Conservation (phyloP, 1,140 invertebrate genomes). For the Saccostrea glomerata region DNA sequence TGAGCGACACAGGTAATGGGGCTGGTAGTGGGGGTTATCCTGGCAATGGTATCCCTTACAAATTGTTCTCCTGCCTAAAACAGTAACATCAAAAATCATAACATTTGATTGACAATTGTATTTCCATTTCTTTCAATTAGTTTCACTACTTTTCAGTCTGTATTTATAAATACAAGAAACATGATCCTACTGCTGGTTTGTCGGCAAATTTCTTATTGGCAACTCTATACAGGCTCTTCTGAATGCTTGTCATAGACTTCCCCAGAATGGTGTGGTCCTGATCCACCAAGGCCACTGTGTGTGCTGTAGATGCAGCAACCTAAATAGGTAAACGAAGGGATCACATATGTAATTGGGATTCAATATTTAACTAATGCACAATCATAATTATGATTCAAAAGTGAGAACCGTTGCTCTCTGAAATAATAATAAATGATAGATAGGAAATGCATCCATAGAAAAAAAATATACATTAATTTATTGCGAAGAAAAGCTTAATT, state of each 20-base stretch:
- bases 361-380: no score
- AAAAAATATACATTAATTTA: no score
- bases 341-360: background rate
- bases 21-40: slow-evolving; percentile 84
- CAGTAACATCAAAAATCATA: background rate
- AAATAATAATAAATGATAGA: no score
- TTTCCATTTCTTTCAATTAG: background rate
- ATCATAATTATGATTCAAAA: no score
- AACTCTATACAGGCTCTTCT: slow-evolving; percentile 85
- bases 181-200: slow-evolving; percentile 74
- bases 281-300: slow-evolving; percentile 88
- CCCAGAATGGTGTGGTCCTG: slow-evolving; percentile 85
- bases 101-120: background rate
- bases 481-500: no score
- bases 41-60: slow-evolving; percentile 82
- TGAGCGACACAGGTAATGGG: slow-evolving; percentile 83
- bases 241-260: slow-evolving; percentile 85
- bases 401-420: no score
- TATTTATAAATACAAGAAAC: background rate
- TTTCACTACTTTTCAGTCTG: background rate
- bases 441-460: no score
- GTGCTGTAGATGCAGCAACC: slow-evolving; percentile 89
- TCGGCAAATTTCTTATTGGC: slow-evolving; percentile 89
- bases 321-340: slow-evolving; percentile 74
- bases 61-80: slow-evolving; percentile 83